These are phyloP conservation scores for Diarsia dahlii DNA, from an alignment of 2,888 invertebrate species.

Conservation along the genomic window DNA sequence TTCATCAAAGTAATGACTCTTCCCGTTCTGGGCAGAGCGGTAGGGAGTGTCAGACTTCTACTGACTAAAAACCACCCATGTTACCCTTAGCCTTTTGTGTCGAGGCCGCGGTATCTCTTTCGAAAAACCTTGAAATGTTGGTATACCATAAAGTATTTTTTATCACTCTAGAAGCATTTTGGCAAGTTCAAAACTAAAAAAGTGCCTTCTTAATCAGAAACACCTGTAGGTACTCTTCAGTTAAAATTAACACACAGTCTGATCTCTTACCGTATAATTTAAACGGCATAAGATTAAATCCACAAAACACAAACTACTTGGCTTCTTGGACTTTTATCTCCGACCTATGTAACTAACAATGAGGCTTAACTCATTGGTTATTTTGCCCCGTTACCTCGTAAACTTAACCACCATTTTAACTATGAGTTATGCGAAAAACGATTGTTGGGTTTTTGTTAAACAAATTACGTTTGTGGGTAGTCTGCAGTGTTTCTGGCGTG, in stretches of 20 bases:
- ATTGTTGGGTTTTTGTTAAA: slow-evolving; percentile 48
- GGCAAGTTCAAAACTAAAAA: too few relatives aligned
- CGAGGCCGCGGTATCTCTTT: too few relatives aligned
- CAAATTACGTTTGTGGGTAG: slow-evolving; percentile 40
- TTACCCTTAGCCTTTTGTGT: too few relatives aligned
- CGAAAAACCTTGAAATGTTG: too few relatives aligned
- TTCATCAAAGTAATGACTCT: too few relatives aligned
- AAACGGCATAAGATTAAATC: slow-evolving; percentile 18
- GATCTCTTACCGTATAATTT: slow-evolving; percentile 20
- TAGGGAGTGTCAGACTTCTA: too few relatives aligned
- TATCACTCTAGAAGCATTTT: neutral
- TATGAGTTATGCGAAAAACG: slow-evolving; percentile 61
- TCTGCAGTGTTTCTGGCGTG: neutral
- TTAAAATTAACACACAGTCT: slow-evolving; percentile 19
- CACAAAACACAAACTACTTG: slow-evolving; percentile 14
- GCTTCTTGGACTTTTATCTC: slow-evolving; percentile 40
- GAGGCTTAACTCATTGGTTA: slow-evolving; percentile 63
- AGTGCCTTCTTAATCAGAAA: neutral
- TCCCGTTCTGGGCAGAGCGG: too few relatives aligned
- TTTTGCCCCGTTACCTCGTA: slow-evolving; percentile 71
- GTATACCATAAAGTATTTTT: neutral
- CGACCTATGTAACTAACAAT: slow-evolving; percentile 60
- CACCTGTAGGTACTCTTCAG: neutral
- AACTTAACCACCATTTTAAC: slow-evolving; percentile 71
- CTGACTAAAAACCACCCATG: too few relatives aligned